phyloP scores from a whole-genome alignment of 1,140 invertebrate genomes.

The Sminthurinus signatus region DNA sequence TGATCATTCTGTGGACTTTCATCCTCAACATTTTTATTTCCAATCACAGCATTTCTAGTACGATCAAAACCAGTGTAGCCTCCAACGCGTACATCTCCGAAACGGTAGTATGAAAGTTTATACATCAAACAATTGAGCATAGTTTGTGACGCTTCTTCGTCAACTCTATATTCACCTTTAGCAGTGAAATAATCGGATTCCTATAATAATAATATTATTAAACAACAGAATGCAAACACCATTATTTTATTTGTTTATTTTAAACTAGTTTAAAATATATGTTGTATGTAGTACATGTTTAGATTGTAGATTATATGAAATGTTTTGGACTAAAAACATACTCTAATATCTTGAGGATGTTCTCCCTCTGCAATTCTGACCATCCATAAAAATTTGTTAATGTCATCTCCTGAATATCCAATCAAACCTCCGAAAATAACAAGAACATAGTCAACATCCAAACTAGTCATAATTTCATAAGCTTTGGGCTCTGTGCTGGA shows the following conservation, averaged over 20 bases:
- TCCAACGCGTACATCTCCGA: slow-evolving; percentile 84
- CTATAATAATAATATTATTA: too few relatives aligned
- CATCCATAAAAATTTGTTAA: slow-evolving; percentile 99
- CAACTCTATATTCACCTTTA: slow-evolving; percentile 93
- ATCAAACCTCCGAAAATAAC: slow-evolving; percentile 98
- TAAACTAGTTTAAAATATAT: too few relatives aligned
- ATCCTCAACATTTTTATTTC: too few relatives aligned
- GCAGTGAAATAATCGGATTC: slow-evolving; percentile 98
- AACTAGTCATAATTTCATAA: slow-evolving; percentile 93
- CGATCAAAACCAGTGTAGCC: too few relatives aligned
- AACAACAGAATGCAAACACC: too few relatives aligned
- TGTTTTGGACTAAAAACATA: too few relatives aligned
- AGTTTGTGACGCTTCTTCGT: slow-evolving; percentile 85
- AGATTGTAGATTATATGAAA: too few relatives aligned
- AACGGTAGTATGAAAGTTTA: slow-evolving; percentile 96
- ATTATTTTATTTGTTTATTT: too few relatives aligned
- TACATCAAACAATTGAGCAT: slow-evolving; percentile 99
- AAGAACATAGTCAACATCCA: slow-evolving; percentile 98
- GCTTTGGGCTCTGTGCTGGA: slow-evolving; percentile 96
- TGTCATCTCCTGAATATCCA: slow-evolving; percentile 98
- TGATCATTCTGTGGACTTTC: slow-evolving; percentile 46
- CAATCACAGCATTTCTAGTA: too few relatives aligned
- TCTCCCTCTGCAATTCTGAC: slow-evolving; percentile 98
- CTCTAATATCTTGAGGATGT: slow-evolving; percentile 94
- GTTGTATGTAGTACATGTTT: too few relatives aligned